A percentile compares a stretch with the other conserved stretches of the same genome.
phyloP scores from a whole-genome alignment of 2,113 vertebrate species.

The Chaetorhynchus papuensis region DNA sequence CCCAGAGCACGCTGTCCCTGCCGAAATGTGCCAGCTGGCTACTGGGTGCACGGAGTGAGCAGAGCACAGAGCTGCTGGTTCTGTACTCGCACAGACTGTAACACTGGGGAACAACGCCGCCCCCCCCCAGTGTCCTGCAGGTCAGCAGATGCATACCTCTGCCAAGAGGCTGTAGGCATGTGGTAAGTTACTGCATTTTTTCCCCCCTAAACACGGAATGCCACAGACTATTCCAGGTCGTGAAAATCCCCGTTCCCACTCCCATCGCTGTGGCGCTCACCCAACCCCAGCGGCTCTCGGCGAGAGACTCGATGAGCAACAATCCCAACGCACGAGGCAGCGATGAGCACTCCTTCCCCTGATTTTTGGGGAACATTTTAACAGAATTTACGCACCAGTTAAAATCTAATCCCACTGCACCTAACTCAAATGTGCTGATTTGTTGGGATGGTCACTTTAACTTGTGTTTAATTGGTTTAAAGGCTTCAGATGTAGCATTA shows the following conservation, averaged over 20 bases:
- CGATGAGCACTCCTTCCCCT: background rate
- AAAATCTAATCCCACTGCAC: background rate
- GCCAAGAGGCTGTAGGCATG: background rate
- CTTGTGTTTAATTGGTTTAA: constrained; percentile 18
- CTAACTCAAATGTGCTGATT: background rate
- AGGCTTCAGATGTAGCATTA: constrained; percentile 2
- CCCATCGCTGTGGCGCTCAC: background rate
- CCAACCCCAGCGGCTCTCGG: background rate
- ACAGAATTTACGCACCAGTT: background rate
- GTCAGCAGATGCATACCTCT: background rate
- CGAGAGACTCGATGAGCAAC: background rate
- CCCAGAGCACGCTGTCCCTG: background rate
- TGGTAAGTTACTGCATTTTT: background rate
- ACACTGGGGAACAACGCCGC: background rate
- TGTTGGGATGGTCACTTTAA: constrained; percentile 11
- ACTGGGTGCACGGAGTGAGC: background rate
- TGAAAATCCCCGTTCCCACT: background rate
- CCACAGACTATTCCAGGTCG: background rate
- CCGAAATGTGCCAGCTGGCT: accelerated
- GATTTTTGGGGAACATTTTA: background rate
- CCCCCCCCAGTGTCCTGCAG: background rate
- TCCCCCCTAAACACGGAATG: background rate
- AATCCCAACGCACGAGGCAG: accelerated
- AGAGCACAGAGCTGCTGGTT: background rate
- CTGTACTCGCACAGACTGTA: background rate